Evolutionary conservation across 1,140 invertebrate species (phyloP), one percentile per base, ranked within the genome.

Genomic region (Microplitis demolitor): DNA sequence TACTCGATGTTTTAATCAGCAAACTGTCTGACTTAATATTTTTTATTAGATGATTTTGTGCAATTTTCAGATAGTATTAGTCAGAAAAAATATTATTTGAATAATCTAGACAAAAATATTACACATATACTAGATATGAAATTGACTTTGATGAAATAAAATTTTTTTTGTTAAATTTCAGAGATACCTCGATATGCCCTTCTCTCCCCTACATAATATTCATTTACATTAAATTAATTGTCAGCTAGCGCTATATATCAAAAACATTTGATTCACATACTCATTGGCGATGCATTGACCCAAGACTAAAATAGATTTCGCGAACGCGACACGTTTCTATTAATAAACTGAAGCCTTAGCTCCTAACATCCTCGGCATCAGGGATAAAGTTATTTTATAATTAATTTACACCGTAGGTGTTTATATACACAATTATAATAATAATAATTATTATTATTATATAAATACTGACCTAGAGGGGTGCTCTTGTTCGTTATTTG

Each of bases 401-500:
- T 50, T 6, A 50, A 8, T 6, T 1, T 50, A 6, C 45, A 54
- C 16, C 13, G n/a, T 14, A 54, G n/a, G n/a, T 13, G 13, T 54
- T 14, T n/a, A 54, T 54, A 14, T n/a, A 13, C 6, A 14, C n/a
- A 54, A 5, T 14, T 54, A 0, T 13, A 54, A 54, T 14, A n/a
- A 54, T 14, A 54, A n/a, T 14, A 54, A 54, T 54, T 54, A 58
- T 58, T 54, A 33, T 24, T 24, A 24, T 24, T 24, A 24, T 24
- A 24, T 24, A 56, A 39, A 71, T 73, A 77, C 79, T 74, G 58
- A 87, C 85, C 86, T 87, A 74, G 84, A 83, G 80, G 82, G 84
- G 72, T 83, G 83, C 72, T 87, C 86, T 66, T 85, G 82, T 66
- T 87, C 85, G 61, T 87, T 87, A 68, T 85, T 87, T 67, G 83